Evolutionary conservation across 92 coral and sea anemone genomes (phyloP).

Genomic region (Zoanthus sociatus): DNA sequence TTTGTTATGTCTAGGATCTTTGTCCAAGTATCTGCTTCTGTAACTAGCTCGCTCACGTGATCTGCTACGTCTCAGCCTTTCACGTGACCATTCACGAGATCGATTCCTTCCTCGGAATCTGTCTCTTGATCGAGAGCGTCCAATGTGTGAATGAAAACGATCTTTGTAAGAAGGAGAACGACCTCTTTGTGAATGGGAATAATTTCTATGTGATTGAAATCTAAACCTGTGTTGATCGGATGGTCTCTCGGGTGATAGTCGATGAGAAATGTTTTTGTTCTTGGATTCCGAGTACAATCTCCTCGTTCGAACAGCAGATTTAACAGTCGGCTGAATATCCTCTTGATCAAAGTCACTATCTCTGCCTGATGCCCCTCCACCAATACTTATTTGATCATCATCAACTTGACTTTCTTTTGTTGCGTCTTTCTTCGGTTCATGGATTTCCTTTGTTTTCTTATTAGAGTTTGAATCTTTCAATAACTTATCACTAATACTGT

Average conservation of each 20-base stretch:
- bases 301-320: slow-evolving; percentile 68
- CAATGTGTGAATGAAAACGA: slow-evolving; percentile 2
- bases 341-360: slow-evolving; percentile 73
- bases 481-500: not conserved
- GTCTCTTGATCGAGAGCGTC: slow-evolving; percentile 22
- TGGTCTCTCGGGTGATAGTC: slow-evolving; percentile 4
- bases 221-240: slow-evolving; percentile 33
- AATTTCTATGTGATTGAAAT: slow-evolving; percentile 23
- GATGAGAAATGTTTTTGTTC: slow-evolving; percentile 11
- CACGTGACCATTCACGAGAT: slow-evolving; percentile 48
- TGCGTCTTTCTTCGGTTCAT: not conserved
- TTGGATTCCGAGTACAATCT: slow-evolving; percentile 43
- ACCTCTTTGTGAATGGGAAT: slow-evolving; percentile 34
- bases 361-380: slow-evolving; percentile 77
- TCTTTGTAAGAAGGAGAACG: slow-evolving; percentile 39
- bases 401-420: slow-evolving; percentile 29
- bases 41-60: slow-evolving; percentile 37
- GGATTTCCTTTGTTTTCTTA: not conserved
- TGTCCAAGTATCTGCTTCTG: slow-evolving; percentile 58
- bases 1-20: slow-evolving; percentile 35
- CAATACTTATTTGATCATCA: slow-evolving; percentile 84
- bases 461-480: not conserved
- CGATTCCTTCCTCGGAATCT: slow-evolving; percentile 28
- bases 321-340: slow-evolving; percentile 60
- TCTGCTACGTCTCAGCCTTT: slow-evolving; percentile 39